Evolutionary conservation across 2,888 invertebrate species (phyloP).

Genomic region (Polymixis lichenea): DNA sequence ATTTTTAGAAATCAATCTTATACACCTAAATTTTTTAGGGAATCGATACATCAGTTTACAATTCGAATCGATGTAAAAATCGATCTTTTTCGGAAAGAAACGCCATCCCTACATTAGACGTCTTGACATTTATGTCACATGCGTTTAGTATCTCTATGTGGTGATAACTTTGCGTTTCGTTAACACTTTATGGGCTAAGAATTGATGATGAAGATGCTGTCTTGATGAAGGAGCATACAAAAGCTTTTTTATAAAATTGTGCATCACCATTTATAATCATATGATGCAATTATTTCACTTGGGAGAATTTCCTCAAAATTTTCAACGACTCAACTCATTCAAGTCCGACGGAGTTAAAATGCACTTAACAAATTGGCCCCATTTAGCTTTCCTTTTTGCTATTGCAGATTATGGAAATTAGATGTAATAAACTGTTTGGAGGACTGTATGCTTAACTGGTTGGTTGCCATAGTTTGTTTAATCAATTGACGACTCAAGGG

Average conservation of each 20-base stretch:
- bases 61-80: too few relatives aligned
- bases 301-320: neutral
- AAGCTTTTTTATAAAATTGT: neutral
- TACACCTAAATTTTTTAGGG: too few relatives aligned
- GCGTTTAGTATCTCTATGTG: slow-evolving; percentile 2
- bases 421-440: slow-evolving; percentile 23
- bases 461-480: slow-evolving; percentile 69
- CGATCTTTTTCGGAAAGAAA: too few relatives aligned
- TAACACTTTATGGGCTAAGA: neutral
- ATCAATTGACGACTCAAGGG: slow-evolving; percentile 68
- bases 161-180: slow-evolving; percentile 22
- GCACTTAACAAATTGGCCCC: neutral
- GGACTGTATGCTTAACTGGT: slow-evolving; percentile 45
- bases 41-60: too few relatives aligned
- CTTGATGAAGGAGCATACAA: neutral
- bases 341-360: neutral
- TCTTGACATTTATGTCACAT: too few relatives aligned
- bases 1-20: too few relatives aligned
- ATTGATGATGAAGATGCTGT: neutral
- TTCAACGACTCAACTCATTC: neutral
- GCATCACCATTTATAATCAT: neutral
- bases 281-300: neutral
- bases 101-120: too few relatives aligned
- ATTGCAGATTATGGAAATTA: slow-evolving; percentile 11
- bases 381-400: neutral